phyloP scores from a whole-genome alignment of 2,113 vertebrate genomes.

The Aspidoscelis tigris region DNA sequence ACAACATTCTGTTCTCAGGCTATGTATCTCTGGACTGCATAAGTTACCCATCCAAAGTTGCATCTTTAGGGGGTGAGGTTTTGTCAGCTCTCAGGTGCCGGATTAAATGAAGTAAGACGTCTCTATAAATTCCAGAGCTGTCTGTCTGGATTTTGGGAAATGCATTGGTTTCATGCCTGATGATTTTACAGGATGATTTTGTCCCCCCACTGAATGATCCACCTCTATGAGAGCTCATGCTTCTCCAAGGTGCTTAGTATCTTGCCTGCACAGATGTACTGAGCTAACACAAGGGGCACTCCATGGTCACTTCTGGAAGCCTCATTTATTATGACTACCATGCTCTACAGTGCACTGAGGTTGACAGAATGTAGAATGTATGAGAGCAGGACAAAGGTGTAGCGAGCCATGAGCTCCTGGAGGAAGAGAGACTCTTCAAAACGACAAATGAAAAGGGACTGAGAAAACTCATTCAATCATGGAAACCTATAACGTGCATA shows the following conservation, averaged over 20 bases:
- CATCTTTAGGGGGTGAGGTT: slow-evolving; percentile 20
- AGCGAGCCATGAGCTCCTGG: background rate
- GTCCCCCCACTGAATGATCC: background rate
- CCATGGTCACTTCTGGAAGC: background rate
- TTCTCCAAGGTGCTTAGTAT: background rate
- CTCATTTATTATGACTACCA: background rate
- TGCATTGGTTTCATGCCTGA: background rate
- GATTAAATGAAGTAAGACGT: slow-evolving; percentile 2
- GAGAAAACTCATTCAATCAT: background rate
- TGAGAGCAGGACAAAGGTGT: background rate
- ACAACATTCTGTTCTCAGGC: slow-evolving; percentile 9
- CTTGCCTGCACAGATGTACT: background rate
- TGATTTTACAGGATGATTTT: background rate
- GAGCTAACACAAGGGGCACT: background rate
- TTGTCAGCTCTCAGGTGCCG: slow-evolving; percentile 18
- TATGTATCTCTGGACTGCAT: background rate
- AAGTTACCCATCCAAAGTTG: slow-evolving; percentile 40
- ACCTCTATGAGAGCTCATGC: background rate
- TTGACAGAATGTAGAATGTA: background rate
- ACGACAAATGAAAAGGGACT: background rate
- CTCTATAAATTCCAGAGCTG: slow-evolving; percentile 14
- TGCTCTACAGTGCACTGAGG: background rate
- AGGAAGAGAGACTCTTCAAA: background rate
- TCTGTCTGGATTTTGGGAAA: background rate
- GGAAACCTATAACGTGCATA: background rate